Conservation (phyloP, 1,140 invertebrate genomes). For the Marisa cornuarietis region DNA sequence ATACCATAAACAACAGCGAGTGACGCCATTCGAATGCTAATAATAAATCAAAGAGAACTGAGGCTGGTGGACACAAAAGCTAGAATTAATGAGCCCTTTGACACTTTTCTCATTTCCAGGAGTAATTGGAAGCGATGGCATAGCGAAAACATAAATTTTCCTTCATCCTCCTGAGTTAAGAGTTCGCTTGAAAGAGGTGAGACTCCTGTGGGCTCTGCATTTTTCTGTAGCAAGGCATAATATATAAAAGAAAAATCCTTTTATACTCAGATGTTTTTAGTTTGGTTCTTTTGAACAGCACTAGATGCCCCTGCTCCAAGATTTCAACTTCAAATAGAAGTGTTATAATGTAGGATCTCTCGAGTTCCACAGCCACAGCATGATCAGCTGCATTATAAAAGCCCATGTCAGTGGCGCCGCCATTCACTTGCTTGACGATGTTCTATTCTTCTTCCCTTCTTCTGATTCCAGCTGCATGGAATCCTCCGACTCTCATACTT, state of each 20-base stretch:
- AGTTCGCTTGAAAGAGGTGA: background rate
- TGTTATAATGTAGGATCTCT: background rate
- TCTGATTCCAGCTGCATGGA: constrained; percentile 3
- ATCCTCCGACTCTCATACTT: too few species aligned
- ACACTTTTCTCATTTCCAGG: constrained; percentile 5
- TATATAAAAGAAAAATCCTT: background rate
- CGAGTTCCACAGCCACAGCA: too few species aligned
- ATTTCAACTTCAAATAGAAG: background rate
- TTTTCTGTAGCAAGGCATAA: too few species aligned
- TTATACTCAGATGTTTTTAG: background rate
- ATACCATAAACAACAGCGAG: background rate
- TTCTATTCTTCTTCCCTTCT: background rate
- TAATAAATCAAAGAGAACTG: background rate
- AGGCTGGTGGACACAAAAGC: background rate
- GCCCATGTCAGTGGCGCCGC: background rate
- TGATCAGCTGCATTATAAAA: too few species aligned
- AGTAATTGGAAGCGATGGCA: background rate
- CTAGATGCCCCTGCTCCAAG: background rate
- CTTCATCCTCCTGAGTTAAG: background rate
- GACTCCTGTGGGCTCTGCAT: background rate
- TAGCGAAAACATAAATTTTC: background rate
- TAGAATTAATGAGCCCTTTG: background rate
- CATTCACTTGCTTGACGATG: background rate
- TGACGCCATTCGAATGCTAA: background rate
- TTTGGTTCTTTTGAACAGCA: background rate